Evolutionary conservation across 2,797 vertebrate genomes (phyloP).

Genomic region (Sphaeramia orbicularis): DNA sequence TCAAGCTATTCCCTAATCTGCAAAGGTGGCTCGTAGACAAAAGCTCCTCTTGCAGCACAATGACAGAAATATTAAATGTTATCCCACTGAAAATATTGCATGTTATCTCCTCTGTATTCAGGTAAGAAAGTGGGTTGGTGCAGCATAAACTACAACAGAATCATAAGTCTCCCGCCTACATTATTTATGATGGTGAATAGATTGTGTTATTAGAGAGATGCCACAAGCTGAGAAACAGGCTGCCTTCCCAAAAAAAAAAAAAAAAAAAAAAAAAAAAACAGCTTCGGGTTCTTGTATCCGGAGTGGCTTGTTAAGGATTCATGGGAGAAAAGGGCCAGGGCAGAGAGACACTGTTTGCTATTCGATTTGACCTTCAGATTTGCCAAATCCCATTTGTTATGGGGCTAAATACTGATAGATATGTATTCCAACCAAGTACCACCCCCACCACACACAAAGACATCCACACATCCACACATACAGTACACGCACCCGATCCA

Average conservation of each 20-base stretch:
- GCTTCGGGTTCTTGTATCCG: slow-evolving; percentile 37
- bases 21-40: slow-evolving; percentile 19
- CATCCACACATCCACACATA: neutral
- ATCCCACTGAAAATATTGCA: slow-evolving; percentile 31
- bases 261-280: too few relatives aligned
- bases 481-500: slow-evolving; percentile 25
- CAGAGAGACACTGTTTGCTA: slow-evolving; percentile 66
- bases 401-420: slow-evolving; percentile 65
- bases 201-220: slow-evolving; percentile 67
- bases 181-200: slow-evolving; percentile 71
- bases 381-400: slow-evolving; percentile 73
- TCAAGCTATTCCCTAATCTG: neutral
- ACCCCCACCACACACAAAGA: slow-evolving; percentile 34
- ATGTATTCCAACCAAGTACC: slow-evolving; percentile 61
- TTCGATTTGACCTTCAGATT: slow-evolving; percentile 79
- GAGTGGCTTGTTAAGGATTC: slow-evolving; percentile 70
- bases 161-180: slow-evolving; percentile 63
- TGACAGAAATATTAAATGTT: slow-evolving; percentile 34
- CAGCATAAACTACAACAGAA: slow-evolving; percentile 45
- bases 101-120: slow-evolving; percentile 36
- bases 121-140: slow-evolving; percentile 11
- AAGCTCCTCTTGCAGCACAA: slow-evolving; percentile 4
- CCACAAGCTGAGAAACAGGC: slow-evolving; percentile 57
- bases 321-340: slow-evolving; percentile 39
- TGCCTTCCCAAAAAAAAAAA: slow-evolving; percentile 48